Conservation (phyloP, 2,113 vertebrate genomes). For the Pollachius pollachius region DNA sequence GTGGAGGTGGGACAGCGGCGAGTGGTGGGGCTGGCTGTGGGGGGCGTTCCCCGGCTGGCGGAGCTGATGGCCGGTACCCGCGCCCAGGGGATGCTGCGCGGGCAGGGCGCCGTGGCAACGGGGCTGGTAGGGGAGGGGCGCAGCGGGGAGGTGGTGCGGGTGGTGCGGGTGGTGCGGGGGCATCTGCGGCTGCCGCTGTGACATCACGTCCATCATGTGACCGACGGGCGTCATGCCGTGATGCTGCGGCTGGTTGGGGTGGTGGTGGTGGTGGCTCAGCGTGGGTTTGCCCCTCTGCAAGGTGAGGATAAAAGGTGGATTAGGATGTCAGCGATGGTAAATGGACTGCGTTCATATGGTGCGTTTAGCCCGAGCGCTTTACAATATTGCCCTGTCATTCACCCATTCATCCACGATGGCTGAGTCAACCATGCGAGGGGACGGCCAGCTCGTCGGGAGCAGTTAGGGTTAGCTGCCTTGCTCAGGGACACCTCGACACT, state of each 20-base stretch:
- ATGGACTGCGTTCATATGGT: not conserved
- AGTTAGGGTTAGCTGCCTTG: no score
- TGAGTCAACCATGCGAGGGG: no score
- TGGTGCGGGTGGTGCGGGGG: conserved; percentile 75
- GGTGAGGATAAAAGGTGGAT: not conserved
- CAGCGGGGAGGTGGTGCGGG: conserved; percentile 78
- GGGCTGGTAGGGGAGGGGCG: conserved; percentile 76
- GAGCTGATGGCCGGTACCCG: conserved; percentile 80
- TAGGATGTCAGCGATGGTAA: not conserved
- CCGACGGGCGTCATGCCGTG: conserved; percentile 73
- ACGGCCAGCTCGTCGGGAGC: no score
- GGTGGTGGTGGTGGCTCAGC: conserved; percentile 62
- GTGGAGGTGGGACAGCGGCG: conserved; percentile 84
- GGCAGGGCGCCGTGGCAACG: conserved; percentile 81
- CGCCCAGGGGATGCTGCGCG: conserved; percentile 79
- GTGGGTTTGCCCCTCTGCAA: conserved; percentile 87
- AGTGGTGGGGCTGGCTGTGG: conserved; percentile 84
- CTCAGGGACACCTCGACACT: no score
- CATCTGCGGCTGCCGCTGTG: conserved; percentile 82
- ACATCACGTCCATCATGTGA: conserved; percentile 97
- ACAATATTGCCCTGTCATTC: no score
- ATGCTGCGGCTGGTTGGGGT: conserved; percentile 81
- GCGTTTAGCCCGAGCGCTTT: not conserved
- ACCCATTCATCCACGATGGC: no score
- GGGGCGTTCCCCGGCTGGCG: conserved; percentile 65